Evolutionary conservation across 2,888 invertebrate species (phyloP), one percentile per base, ranked within the genome.

Genomic region (Drosophila mimetica): DNA sequence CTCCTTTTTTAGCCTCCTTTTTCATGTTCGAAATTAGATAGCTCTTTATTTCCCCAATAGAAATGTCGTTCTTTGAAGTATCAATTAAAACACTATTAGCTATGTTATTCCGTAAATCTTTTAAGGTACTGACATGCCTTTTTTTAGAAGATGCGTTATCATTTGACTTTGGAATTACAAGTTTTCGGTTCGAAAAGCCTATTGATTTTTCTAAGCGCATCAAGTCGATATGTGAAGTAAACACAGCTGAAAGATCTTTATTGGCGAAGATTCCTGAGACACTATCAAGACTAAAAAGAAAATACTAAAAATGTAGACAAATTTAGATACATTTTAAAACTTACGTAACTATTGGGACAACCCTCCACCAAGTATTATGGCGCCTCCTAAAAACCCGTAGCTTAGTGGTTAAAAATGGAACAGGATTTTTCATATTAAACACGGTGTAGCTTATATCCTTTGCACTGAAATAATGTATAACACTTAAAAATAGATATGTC

Each of bases 211-310:
- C 78, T 55, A 84, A 73, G 34, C 82, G 75, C 30, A 89, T 72
- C 48, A 89, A 78, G 64, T 89, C 87, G 47, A 85, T 78, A 79
- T 89, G 86, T 36, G 88, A 88, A 58, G 88, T 89, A 65, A 90
- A 88, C 64, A 89, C 74, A 75, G 89, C 80, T 74, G 90, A 90
- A 37, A 91, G 67, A 74, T 90, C 87, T 61, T 73, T 80, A 61
- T 78, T 81, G 46, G 81, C 81, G 76, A 75, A 87, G 54, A 86
- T 83, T 59, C 88, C 90, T 13, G 81, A 79, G 51, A 90, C 70
- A 59, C 82, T 89, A 65, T 83, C 89, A 44, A 90, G 76, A 28
- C 89, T 89, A 39, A 8, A 44, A 9, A 48, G 53, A 4, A 9
- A 2, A 11, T n/a, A 20, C 7, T n/a, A 18, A 6, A n/a, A 28